Percentiles rank a stretch among this genome's conserved stretches.
Conservation (phyloP, 2,113 vertebrate species). For the Dinomys branickii region DNA sequence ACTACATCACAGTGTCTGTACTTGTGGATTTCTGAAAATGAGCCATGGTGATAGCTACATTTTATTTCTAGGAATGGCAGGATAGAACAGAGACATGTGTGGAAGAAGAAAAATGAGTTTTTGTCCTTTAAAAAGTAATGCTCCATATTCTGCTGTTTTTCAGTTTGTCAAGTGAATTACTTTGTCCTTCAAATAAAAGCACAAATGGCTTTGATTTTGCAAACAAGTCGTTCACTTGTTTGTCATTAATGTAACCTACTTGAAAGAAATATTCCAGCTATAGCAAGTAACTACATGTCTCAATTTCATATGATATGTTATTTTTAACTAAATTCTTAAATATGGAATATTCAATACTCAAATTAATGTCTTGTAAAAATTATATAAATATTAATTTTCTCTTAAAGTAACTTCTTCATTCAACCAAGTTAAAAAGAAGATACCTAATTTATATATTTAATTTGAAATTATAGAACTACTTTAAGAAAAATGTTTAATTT, state of each 20-base stretch:
- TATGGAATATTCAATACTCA: neutral
- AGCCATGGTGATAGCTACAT: neutral
- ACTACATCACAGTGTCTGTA: neutral
- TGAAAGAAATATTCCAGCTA: neutral
- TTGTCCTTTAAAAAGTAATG: neutral
- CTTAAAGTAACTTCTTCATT: neutral
- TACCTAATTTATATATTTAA: neutral
- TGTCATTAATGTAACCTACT: slow-evolving; percentile 45
- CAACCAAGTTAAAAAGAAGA: neutral
- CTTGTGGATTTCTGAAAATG: neutral
- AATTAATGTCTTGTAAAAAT: neutral
- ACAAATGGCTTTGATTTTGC: neutral
- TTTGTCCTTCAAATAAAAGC: slow-evolving; percentile 37
- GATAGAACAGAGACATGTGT: neutral
- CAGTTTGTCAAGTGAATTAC: neutral
- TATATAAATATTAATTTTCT: neutral
- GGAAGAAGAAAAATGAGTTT: neutral
- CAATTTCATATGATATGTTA: slow-evolving; percentile 11
- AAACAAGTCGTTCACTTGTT: neutral
- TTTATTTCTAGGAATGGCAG: neutral
- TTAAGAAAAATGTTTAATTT: neutral
- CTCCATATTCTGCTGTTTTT: neutral
- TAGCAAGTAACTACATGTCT: neutral
- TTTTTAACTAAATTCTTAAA: slow-evolving; percentile 14
- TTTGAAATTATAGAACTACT: slow-evolving; percentile 47